These are phyloP conservation scores for Perognathus longimembris DNA, from an alignment of 2,113 vertebrate genomes.

Conservation along the genomic window DNA sequence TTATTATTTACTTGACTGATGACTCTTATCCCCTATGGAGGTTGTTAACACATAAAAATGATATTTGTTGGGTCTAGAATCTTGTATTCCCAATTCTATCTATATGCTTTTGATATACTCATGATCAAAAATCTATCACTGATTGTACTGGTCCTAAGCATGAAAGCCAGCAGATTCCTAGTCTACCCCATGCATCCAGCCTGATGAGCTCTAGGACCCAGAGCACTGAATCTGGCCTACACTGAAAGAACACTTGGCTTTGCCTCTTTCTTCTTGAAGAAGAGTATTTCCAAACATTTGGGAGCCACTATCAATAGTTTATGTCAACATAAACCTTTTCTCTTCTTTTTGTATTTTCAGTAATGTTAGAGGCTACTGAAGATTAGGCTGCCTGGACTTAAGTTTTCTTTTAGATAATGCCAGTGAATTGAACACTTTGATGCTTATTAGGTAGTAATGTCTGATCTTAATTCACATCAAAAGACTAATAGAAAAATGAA, in stretches of 20 bases:
- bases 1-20: constrained; percentile 54
- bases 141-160: constrained; percentile 55
- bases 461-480: constrained; percentile 3
- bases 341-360: not conserved
- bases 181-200: not conserved
- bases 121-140: constrained; percentile 53
- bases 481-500: not conserved
- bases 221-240: not conserved
- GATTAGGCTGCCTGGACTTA: not conserved
- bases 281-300: not conserved
- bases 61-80: constrained; percentile 37
- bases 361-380: not conserved
- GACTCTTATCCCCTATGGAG: constrained; percentile 27
- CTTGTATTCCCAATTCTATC: constrained; percentile 28
- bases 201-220: not conserved
- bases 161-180: not conserved
- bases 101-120: constrained; percentile 49
- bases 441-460: constrained; percentile 50
- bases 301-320: not conserved
- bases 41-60: constrained; percentile 66
- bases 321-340: not conserved
- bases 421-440: constrained; percentile 1
- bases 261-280: not conserved
- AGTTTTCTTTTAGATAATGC: constrained; percentile 41
- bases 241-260: not conserved